Evolutionary conservation across 2,888 invertebrate genomes (phyloP), one percentile per base, ranked within the genome.

Genomic region (Folsomia manolachei): DNA sequence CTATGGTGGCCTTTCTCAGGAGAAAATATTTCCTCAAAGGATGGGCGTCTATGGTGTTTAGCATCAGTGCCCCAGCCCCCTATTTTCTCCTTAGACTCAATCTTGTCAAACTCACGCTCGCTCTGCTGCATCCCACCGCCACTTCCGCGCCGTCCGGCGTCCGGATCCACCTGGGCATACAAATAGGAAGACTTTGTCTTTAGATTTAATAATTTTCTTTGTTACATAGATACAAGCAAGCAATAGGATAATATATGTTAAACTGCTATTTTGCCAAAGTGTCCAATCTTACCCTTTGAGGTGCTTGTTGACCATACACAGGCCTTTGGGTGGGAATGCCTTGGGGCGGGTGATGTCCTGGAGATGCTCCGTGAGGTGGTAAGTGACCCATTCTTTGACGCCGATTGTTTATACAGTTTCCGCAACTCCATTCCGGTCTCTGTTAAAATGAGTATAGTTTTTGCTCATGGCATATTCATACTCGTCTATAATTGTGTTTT

Each of bases 371-470:
- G 63, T 24, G 70, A 18, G 24, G 69, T 18, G 1, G 24, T 9
- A 26, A 62, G 19, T 69, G 63, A 51, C 61, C 61, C 27, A 73
- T 11, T 67, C 73, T 65, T 25, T 62, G 71, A 74, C 81, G 76
- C 70, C 80, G 73, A 69, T 81, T 75, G 73, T 82, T 82, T 73
- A 82, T 81, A 73, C 83, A 83, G 78, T 80, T 82, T 71, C 81
- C 82, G 76, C 83, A 83, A 53, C 82, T 81, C 82, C 82, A 83
- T 71, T 83, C 83, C 18, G 82, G 79, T 75, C 81, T 80, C 83
- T 83, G 80, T 18, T 75, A 27, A 14, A 39, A n/a, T n/a, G n/a
- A n/a, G n/a, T n/a, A n/a, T n/a, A n/a, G n/a, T n/a, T n/a, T n/a
- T n/a, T n/a, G n/a, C n/a, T n/a, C n/a, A n/a, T n/a, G n/a, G n/a